Conservation (phyloP, 1,140 invertebrate species). For the Aphis craccivora region DNA sequence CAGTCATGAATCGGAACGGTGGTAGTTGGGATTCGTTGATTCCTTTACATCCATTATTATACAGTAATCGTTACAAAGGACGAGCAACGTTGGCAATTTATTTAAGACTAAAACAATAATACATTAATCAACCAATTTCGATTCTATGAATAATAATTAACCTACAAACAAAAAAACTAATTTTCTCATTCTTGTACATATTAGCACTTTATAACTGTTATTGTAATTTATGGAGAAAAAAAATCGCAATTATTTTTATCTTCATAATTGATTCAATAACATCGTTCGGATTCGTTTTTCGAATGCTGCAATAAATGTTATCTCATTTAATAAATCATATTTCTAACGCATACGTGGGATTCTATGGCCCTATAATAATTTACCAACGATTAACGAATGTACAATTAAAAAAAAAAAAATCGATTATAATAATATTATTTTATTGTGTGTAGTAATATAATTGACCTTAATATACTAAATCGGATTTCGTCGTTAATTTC, state of each 20-base stretch:
- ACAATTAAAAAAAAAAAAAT: background rate
- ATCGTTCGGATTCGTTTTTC: background rate
- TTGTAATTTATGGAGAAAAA: background rate
- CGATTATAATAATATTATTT: background rate
- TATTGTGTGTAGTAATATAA: background rate
- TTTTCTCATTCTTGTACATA: background rate
- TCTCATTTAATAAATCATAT: background rate
- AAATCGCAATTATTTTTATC: background rate
- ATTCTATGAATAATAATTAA: background rate
- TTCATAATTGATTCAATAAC: background rate
- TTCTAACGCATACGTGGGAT: background rate
- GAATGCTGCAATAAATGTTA: background rate
- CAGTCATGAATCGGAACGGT: slow-evolving; percentile 4
- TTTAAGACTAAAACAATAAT: background rate
- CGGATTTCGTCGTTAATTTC: background rate
- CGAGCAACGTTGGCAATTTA: background rate
- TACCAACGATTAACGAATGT: background rate
- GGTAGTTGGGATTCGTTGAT: slow-evolving; percentile 6
- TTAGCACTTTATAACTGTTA: background rate
- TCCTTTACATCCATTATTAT: background rate
- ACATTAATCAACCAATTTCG: background rate
- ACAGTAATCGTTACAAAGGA: background rate
- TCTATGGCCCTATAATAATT: background rate
- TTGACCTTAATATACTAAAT: background rate
- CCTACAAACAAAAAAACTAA: background rate